Base-by-base conservation (phyloP, 2,113 vertebrate species). In the Sakesphorus luctuosus region DNA sequence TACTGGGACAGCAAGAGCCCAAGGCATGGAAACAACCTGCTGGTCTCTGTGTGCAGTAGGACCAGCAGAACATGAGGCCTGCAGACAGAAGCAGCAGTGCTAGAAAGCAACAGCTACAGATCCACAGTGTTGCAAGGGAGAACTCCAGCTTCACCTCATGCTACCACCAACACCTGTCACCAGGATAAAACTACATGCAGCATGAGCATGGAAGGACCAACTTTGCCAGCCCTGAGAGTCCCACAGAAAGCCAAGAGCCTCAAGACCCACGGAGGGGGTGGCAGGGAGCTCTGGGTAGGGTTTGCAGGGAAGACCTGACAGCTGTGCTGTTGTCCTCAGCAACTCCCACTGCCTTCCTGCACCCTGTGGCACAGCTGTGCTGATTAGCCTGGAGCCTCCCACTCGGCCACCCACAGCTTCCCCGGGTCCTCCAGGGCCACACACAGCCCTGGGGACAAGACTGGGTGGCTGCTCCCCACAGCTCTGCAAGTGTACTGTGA, bases 371-470 rank as follows among this genome's bases (percentile, higher is more conserved):
- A 3, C 63, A 43, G 53, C 78, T 19, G 63, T 26, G 66, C 12
- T 4, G 1, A 28, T n/a, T 10, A 50, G 6, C 35, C 71, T 3
- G 0, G 36, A 56, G 75, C 65, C 47, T 43, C 84, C 84, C 36
- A 28, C 46, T 33, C 11, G 0, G 33, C 44, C 89, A 0, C 58
- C 80, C 5, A 3, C 17, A 1, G 62, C 84, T 7, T 20, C 46
- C 47, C 67, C 0, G 1, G 13, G 61, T n/a, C 20, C 1, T 2
- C 53, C 13, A 3, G 1, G 59, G 68, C 58, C 40, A 3, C 89
- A 5, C 55, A 6, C n/a, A 4, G 73, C 62, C 21, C 68, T 6
- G 55, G 62, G 35, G n/a, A n/a, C 38, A 7, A 11, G 23, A 10
- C 31, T 28, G 47, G 52, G 35, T 2, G 0, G 50, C 69, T 10